These are phyloP conservation scores for Stenurella melanura DNA, from an alignment of 2,888 invertebrate genomes.

Conservation along the genomic window DNA sequence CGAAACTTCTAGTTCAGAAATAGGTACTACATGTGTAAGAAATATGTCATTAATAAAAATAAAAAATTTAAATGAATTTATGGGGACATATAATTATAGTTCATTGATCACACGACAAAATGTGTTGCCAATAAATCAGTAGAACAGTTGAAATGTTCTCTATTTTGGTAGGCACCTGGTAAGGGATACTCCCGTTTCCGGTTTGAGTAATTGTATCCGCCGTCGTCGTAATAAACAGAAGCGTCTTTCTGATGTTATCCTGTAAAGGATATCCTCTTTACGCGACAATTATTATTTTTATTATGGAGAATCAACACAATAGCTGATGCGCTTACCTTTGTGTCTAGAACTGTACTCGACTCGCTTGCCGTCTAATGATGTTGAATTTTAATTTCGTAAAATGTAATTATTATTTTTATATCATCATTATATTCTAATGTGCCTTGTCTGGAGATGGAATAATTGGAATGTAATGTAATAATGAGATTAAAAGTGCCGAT, in stretches of 20 bases:
- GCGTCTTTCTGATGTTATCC: conserved; percentile 61
- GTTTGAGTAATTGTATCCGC: conserved; percentile 44
- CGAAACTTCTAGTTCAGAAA: neutral
- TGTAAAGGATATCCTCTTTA: conserved; percentile 68
- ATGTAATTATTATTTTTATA: conserved; percentile 30
- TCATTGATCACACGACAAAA: conserved; percentile 24
- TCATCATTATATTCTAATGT: conserved; percentile 25
- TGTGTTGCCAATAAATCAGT: conserved; percentile 21
- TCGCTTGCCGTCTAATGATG: conserved; percentile 14
- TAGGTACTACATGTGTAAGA: conserved; percentile 5
- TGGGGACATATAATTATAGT: neutral
- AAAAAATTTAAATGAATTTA: conserved; percentile 4
- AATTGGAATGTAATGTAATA: conserved; percentile 19
- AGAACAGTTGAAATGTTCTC: conserved; percentile 29
- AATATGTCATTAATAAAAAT: conserved; percentile 14
- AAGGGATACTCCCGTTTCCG: conserved; percentile 51
- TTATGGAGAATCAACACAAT: conserved; percentile 64
- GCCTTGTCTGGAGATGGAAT: conserved; percentile 13
- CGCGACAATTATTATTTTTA: conserved; percentile 67
- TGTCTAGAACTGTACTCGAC: conserved; percentile 21
- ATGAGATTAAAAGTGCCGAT: conserved; percentile 21
- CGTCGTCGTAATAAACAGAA: conserved; percentile 35
- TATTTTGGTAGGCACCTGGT: conserved; percentile 41
- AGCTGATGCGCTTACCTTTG: conserved; percentile 59
- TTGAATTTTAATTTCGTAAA: conserved; percentile 20